Percentiles rank a stretch among this genome's conserved stretches.
Conservation (phyloP, 2,888 invertebrate species). For the Timema podura region DNA sequence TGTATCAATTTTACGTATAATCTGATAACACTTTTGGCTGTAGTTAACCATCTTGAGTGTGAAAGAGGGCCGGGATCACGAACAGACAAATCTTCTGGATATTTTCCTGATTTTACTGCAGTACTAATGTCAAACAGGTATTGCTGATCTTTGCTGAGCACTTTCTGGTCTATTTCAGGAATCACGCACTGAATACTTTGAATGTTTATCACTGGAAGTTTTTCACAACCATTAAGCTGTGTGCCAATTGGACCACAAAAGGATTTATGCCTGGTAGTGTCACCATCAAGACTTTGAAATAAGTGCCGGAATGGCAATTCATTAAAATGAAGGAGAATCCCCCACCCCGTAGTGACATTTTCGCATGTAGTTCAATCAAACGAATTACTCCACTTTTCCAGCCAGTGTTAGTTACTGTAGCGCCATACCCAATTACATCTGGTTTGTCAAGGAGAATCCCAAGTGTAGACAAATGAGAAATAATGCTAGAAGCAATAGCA, state of each 20-base stretch:
- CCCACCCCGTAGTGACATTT: constrained; percentile 26
- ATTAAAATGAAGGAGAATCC: constrained; percentile 26
- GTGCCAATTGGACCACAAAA: constrained; percentile 27
- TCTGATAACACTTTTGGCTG: neutral
- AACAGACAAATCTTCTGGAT: constrained; percentile 19
- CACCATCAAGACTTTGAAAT: constrained; percentile 23
- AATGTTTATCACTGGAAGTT: constrained; percentile 27
- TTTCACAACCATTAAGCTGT: constrained; percentile 25
- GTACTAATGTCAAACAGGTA: constrained; percentile 26
- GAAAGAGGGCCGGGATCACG: constrained; percentile 11
- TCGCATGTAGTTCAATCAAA: constrained; percentile 22
- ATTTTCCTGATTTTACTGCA: constrained; percentile 24
- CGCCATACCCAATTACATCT: constrained; percentile 28
- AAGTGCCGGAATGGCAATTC: constrained; percentile 22
- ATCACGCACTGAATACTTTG: constrained; percentile 21
- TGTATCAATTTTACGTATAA: neutral
- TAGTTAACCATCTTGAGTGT: constrained; percentile 12
- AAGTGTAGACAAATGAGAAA: neutral
- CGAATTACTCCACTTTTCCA: constrained; percentile 26
- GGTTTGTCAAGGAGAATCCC: constrained; percentile 23
- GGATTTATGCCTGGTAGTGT: constrained; percentile 27
- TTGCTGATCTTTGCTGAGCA: constrained; percentile 26
- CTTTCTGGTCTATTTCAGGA: constrained; percentile 1
- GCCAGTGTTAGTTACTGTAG: constrained; percentile 27
- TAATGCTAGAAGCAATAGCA: neutral